phyloP scores from a whole-genome alignment of 2,797 vertebrate species.

The Poeciliopsis presidionis region DNA sequence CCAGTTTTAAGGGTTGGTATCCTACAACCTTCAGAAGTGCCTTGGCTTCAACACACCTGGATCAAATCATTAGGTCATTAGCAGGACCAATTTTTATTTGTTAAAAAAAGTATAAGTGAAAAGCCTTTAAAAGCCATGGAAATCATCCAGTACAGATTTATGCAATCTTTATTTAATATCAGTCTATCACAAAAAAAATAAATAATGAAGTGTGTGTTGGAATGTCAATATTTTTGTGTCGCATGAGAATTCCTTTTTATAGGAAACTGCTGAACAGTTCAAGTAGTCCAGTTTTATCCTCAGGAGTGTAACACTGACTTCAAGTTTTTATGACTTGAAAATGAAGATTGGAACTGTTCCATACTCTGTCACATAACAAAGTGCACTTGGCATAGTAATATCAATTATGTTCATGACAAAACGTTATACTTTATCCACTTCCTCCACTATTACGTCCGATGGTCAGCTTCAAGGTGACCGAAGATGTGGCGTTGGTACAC shows the following conservation, averaged over 20 bases:
- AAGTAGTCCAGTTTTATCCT: neutral
- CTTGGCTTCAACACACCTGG: neutral
- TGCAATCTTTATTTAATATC: neutral
- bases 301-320: neutral
- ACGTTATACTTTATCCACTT: neutral
- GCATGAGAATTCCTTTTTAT: neutral
- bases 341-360: neutral
- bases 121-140: neutral
- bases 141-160: neutral
- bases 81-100: neutral
- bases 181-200: neutral
- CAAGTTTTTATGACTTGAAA: neutral
- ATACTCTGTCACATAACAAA: neutral
- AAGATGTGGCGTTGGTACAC: neutral
- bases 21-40: neutral
- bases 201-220: neutral
- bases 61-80: neutral
- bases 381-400: neutral
- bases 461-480: neutral
- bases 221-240: neutral
- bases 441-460: neutral
- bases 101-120: neutral
- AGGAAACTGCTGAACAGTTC: too few species aligned
- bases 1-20: neutral
- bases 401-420: neutral